Evolutionary conservation across 2,888 invertebrate species (phyloP).

Genomic region (Trachelus stipa): DNA sequence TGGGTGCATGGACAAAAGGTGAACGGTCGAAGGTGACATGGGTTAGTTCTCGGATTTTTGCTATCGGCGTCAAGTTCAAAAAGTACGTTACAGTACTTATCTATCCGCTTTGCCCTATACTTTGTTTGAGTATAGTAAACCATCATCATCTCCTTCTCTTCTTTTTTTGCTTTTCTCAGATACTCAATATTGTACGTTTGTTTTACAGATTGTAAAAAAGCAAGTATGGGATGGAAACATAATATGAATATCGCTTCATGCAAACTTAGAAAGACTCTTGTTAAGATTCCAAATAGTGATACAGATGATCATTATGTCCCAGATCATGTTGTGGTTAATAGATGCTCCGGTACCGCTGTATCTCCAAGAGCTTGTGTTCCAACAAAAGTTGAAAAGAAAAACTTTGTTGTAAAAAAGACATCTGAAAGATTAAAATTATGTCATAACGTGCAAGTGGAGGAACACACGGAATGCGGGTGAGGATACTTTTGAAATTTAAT

Average conservation of each 20-base stretch:
- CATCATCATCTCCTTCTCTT: not conserved
- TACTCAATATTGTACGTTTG: not conserved
- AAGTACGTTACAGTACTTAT: too few species aligned
- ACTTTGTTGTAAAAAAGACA: slow-evolving; percentile 11
- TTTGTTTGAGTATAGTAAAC: too few species aligned
- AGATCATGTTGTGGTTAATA: slow-evolving; percentile 25
- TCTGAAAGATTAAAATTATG: not conserved
- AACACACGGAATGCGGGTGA: slow-evolving; percentile 36
- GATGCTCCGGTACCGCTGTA: slow-evolving; percentile 32
- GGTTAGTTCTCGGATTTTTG: too few species aligned
- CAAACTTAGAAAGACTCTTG: slow-evolving; percentile 24
- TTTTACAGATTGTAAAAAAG: slow-evolving; percentile 3
- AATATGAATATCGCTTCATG: slow-evolving; percentile 23
- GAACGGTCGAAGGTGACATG: too few species aligned
- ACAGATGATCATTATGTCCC: slow-evolving; percentile 26
- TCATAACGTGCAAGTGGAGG: slow-evolving; percentile 24
- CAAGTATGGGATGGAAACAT: not conserved
- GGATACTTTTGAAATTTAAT: slow-evolving; percentile 7
- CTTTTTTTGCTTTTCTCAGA: not conserved
- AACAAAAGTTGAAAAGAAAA: not conserved
- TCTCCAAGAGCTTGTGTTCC: slow-evolving; percentile 25
- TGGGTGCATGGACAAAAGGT: too few species aligned
- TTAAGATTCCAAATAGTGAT: slow-evolving; percentile 20
- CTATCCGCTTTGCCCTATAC: too few species aligned
- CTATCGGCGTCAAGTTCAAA: too few species aligned